A percentile compares a stretch with the other conserved stretches of the same genome.
These are phyloP conservation scores for Drosophila busckii DNA, from an alignment of 1,140 invertebrate species.

Conservation along the genomic window DNA sequence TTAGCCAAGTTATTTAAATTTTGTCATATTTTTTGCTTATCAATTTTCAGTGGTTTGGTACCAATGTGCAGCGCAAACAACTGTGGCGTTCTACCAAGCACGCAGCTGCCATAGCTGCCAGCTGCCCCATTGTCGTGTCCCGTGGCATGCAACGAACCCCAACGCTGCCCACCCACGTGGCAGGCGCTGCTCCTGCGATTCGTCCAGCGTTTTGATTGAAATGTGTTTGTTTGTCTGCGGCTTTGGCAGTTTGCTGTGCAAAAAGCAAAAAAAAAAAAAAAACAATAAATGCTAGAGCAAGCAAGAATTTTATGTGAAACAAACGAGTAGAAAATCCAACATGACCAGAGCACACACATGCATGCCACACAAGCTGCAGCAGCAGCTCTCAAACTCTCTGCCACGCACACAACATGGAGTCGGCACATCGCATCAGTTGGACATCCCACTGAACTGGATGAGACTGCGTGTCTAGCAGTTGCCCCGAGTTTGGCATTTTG, in stretches of 20 bases:
- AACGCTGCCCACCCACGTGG: slow-evolving; percentile 54
- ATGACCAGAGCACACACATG: slow-evolving; percentile 1
- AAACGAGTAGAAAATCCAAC: slow-evolving; percentile 38
- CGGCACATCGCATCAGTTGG: slow-evolving; percentile 21
- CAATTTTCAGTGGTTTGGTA: no score
- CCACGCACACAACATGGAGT: slow-evolving; percentile 6
- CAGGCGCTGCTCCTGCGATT: slow-evolving; percentile 8
- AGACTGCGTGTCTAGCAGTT: no score
- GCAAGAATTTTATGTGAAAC: slow-evolving; percentile 41
- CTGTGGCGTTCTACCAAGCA: neutral
- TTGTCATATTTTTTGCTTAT: no score
- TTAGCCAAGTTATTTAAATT: no score
- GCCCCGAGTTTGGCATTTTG: no score
- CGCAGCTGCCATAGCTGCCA: neutral
- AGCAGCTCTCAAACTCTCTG: neutral
- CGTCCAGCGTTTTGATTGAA: slow-evolving; percentile 66
- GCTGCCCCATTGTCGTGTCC: slow-evolving; percentile 1
- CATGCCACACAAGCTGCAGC: no score
- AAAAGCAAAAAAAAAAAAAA: slow-evolving; percentile 10
- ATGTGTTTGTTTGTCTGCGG: slow-evolving; percentile 71
- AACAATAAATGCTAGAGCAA: slow-evolving; percentile 54
- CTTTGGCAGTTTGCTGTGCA: slow-evolving; percentile 22
- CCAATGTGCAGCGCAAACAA: no score
- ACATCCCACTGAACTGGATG: no score
- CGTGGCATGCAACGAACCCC: slow-evolving; percentile 32